phyloP scores from a whole-genome alignment of 2,113 vertebrate species.

The Chlorodrepanis virens region DNA sequence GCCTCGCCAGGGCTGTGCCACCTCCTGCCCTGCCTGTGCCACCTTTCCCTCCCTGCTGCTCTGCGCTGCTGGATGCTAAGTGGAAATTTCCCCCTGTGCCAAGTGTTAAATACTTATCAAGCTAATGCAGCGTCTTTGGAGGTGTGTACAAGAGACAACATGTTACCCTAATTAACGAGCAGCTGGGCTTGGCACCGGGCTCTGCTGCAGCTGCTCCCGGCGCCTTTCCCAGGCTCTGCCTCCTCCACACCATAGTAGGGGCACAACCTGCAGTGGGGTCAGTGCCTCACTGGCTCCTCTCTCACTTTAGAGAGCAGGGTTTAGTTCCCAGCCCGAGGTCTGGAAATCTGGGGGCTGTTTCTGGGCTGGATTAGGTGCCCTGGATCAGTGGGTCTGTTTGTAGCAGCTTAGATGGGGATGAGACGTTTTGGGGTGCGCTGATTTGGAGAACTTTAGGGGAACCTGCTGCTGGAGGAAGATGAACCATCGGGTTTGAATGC shows the following conservation, averaged over 20 bases:
- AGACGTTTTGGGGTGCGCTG: neutral
- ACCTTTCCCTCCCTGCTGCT: neutral
- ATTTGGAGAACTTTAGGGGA: neutral
- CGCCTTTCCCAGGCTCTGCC: slow-evolving; percentile 40
- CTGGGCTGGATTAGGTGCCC: fast-evolving
- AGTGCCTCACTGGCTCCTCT: neutral
- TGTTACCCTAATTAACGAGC: slow-evolving; percentile 47
- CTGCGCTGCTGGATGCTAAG: slow-evolving; percentile 22
- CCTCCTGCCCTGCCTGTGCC: neutral
- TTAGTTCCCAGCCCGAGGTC: fast-evolving
- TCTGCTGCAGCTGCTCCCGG: slow-evolving; percentile 35
- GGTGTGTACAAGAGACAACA: slow-evolving; percentile 58
- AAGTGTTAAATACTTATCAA: slow-evolving; percentile 46
- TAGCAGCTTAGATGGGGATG: fast-evolving
- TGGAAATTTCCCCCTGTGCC: slow-evolving; percentile 35
- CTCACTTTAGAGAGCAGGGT: neutral
- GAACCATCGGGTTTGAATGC: neutral
- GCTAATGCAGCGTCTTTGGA: slow-evolving; percentile 49
- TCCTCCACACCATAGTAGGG: fast-evolving
- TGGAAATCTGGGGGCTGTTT: neutral
- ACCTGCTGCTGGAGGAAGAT: neutral
- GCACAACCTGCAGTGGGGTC: neutral
- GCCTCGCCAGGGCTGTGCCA: neutral
- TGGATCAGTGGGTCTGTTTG: fast-evolving
- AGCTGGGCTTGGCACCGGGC: slow-evolving; percentile 34